These are phyloP conservation scores for Mesopsocus fuscifrons DNA, from an alignment of 2,888 invertebrate species.

Conservation along the genomic window DNA sequence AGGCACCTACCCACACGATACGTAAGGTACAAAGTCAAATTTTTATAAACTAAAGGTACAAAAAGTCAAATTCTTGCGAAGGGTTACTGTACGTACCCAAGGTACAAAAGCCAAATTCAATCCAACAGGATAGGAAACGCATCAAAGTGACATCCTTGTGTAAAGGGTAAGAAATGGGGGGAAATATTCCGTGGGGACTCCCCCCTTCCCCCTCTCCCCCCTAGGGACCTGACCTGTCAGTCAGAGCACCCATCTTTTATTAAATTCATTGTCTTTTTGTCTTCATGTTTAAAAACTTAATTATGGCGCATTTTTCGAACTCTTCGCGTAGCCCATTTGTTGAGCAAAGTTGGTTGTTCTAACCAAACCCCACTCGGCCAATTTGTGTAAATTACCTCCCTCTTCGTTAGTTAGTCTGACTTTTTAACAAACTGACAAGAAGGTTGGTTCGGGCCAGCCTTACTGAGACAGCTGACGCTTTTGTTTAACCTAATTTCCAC, in stretches of 20 bases:
- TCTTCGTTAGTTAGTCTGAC: conserved; percentile 2
- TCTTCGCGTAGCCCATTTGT: too few species aligned
- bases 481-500: background rate
- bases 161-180: too few species aligned
- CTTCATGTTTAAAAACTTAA: conserved; percentile 11
- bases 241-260: background rate
- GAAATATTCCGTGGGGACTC: background rate
- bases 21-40: too few species aligned
- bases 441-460: conserved; percentile 1
- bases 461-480: background rate
- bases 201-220: background rate
- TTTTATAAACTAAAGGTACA: too few species aligned
- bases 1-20: too few species aligned
- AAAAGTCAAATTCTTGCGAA: too few species aligned
- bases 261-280: conserved; percentile 8
- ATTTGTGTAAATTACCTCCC: conserved; percentile 6
- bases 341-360: background rate
- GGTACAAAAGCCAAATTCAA: too few species aligned
- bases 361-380: too few species aligned
- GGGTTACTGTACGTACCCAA: too few species aligned
- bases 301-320: background rate
- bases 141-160: too few species aligned
- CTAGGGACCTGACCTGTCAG: background rate
- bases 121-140: too few species aligned
- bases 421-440: background rate